A percentile compares a stretch with the other conserved stretches of the same genome.
These are phyloP conservation scores for Smutsia temminckii DNA, from an alignment of 2,797 vertebrate species.

Conservation along the genomic window DNA sequence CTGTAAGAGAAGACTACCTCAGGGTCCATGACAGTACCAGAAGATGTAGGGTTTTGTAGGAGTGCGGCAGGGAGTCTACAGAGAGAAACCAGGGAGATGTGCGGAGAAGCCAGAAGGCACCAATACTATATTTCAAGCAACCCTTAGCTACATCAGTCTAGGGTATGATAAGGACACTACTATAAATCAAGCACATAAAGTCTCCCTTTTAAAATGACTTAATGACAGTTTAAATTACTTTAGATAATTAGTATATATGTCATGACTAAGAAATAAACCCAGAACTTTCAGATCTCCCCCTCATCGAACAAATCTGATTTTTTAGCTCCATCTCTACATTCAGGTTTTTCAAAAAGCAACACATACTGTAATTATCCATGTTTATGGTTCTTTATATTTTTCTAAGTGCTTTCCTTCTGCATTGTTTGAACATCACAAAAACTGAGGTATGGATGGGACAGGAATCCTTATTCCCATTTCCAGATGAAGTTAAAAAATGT, in stretches of 20 bases:
- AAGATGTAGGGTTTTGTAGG: background rate
- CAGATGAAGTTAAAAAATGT: background rate
- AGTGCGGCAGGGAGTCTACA: background rate
- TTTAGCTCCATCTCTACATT: background rate
- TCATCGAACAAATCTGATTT: background rate
- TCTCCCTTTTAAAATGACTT: background rate
- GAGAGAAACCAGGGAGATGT: background rate
- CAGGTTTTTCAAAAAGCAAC: conserved; percentile 14
- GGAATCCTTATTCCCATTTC: background rate
- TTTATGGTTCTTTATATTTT: background rate
- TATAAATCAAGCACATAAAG: background rate
- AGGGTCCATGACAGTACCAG: background rate
- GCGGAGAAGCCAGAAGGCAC: background rate
- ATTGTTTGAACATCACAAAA: background rate
- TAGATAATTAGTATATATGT: background rate
- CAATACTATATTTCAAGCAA: background rate
- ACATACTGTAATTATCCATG: background rate
- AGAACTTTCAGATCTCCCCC: background rate
- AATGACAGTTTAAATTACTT: background rate
- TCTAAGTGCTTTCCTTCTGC: background rate
- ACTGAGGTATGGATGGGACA: background rate
- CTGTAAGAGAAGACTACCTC: background rate
- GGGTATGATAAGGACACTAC: background rate
- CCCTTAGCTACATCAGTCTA: background rate
- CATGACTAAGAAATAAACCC: background rate